Conservation (phyloP, 2,113 vertebrate genomes). For the Zeus faber region DNA sequence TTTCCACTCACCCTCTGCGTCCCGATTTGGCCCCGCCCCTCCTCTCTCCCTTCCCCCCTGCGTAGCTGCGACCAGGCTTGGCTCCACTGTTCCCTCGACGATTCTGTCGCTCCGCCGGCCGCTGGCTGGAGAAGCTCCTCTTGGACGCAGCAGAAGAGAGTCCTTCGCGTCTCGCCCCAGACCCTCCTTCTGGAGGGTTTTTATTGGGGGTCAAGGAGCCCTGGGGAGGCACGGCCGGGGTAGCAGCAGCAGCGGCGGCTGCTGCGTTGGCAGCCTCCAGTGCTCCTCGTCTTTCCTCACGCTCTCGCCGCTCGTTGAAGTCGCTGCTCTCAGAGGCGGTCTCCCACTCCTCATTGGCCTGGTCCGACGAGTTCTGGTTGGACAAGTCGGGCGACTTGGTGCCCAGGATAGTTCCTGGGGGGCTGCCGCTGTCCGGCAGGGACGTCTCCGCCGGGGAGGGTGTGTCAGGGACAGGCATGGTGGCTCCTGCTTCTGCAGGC, state of each 20-base stretch:
- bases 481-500: constrained; percentile 46
- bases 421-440: constrained; percentile 48
- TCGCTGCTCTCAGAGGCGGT: constrained; percentile 98
- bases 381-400: constrained; percentile 96
- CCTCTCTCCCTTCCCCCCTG: constrained; percentile 87
- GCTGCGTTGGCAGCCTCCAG: constrained; percentile 71
- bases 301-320: constrained; percentile 94
- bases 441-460: constrained; percentile 43
- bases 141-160: constrained; percentile 70
- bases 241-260: constrained; percentile 52
- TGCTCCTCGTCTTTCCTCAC: constrained; percentile 88
- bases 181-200: constrained; percentile 71
- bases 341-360: constrained; percentile 99
- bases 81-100: constrained; percentile 86
- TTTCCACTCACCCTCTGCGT: constrained; percentile 88
- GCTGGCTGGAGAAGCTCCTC: constrained; percentile 95
- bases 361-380: constrained; percentile 98
- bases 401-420: constrained; percentile 71
- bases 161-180: constrained; percentile 78
- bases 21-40: constrained; percentile 84
- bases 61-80: constrained; percentile 87
- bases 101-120: constrained; percentile 91
- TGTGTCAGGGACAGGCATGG: constrained; percentile 34
- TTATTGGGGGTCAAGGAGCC: constrained; percentile 75
- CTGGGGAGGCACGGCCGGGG: constrained; percentile 32